These are phyloP conservation scores for Ivindomyrus marchei DNA, from an alignment of 2,113 vertebrate genomes.

Conservation along the genomic window DNA sequence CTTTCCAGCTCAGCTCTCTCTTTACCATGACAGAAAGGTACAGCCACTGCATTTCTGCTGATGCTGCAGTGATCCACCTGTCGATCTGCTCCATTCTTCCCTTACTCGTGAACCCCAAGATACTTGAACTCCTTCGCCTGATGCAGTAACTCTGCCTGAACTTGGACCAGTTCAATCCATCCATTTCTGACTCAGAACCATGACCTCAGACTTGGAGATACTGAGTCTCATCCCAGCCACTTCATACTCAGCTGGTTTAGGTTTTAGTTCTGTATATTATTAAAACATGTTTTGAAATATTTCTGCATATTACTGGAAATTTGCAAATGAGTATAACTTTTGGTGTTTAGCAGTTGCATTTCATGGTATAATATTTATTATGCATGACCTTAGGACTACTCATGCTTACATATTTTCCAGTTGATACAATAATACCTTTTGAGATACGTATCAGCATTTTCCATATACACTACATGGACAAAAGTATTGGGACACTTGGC, in stretches of 20 bases:
- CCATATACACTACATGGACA: not conserved
- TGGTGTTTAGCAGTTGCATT: not conserved
- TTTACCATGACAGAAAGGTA: too few species aligned
- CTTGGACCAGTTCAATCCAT: not conserved
- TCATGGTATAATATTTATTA: not conserved
- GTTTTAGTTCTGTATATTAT: not conserved
- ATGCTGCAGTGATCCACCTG: too few species aligned
- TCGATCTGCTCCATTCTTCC: not conserved
- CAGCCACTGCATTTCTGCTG: too few species aligned
- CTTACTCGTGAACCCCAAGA: not conserved
- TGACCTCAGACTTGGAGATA: not conserved
- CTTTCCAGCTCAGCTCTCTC: too few species aligned
- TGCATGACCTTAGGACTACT: not conserved
- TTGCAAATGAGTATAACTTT: not conserved
- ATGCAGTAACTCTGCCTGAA: not conserved
- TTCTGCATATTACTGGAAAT: not conserved
- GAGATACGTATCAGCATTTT: not conserved
- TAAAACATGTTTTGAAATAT: not conserved
- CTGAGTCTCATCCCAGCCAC: not conserved
- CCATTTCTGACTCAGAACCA: not conserved
- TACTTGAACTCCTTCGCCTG: not conserved
- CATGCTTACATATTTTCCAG: not conserved
- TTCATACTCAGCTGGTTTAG: not conserved
- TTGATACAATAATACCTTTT: not conserved
- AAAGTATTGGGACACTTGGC: not conserved